Base-by-base conservation (phyloP, 1,140 invertebrate genomes). In the Centruroides sculpturatus region DNA sequence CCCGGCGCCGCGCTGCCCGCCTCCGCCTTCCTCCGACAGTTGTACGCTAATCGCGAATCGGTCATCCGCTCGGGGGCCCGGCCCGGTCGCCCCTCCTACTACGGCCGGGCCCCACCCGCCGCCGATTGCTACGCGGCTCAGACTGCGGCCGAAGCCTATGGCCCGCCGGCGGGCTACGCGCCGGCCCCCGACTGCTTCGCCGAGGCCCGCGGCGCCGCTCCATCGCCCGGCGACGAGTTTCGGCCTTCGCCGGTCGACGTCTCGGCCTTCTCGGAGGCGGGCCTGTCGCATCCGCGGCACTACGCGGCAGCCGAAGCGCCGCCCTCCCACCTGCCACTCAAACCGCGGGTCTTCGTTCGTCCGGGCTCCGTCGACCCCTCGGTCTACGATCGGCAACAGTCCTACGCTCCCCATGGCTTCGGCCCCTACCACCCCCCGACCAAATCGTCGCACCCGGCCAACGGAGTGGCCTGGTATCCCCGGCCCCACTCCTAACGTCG, bases 171-270 rank as follows among this genome's bases (percentile, higher is more conserved):
- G 12, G 62, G 70, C 5, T 57, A 47, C n/a, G 13, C 51, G 23
- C 57, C 58, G 9, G 5, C 11, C 11, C 60, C 68, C 61, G 59
- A 61, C n/a, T 73, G 75, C 62, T 89, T 89, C 35, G 89, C 91
- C n/a, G 94, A 95, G 86, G 95, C 92, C 1, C 92, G 92, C 52
- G 92, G 92, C 9, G 89, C 89, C 0, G 94, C 90, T 3, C 91
- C 94, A 1, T 95, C 92, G 6, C 92, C 92, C 1, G 78, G 90
- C 51, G 90, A 93, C 68, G 92, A 89, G 71, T 83, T 85, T 48
- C 62, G 68, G 6, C 63, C 69, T 7, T 66, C 67, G 8, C 68
- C 70, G 63, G 60, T 60, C 8, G 70, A 70, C 82, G 81, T 65
- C 82, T 77, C 80, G 34, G 41, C 58, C 3, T 59, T 59, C 41